A percentile compares a stretch with the other conserved stretches of the same genome.
Evolutionary conservation across 2,113 vertebrate genomes (phyloP).

Genomic region (Xenus cinereus): DNA sequence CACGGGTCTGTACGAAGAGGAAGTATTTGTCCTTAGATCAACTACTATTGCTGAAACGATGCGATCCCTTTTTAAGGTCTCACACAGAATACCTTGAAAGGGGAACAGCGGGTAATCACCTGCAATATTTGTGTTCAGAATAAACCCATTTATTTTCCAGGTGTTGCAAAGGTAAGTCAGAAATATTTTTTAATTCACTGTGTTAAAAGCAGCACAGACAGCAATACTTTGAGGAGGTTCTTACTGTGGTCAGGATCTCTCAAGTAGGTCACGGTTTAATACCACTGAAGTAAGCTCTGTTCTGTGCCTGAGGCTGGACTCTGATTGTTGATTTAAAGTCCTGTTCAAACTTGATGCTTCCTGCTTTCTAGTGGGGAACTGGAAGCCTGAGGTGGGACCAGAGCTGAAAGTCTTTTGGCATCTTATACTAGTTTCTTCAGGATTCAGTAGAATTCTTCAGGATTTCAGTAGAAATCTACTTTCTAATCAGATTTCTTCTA

Average conservation of each 20-base stretch:
- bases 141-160: neutral
- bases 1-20: neutral
- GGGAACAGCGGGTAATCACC: neutral
- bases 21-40: neutral
- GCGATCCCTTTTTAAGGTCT: neutral
- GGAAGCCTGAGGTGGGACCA: neutral
- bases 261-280: constrained; percentile 5
- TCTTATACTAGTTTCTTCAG: neutral
- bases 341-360: neutral
- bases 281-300: neutral
- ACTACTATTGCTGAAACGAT: neutral
- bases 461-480: neutral
- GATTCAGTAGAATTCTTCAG: neutral
- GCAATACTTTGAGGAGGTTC: neutral
- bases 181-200: neutral
- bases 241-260: neutral
- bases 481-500: neutral
- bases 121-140: neutral
- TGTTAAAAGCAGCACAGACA: neutral
- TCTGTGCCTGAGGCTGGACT: neutral
- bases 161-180: neutral
- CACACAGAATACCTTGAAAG: neutral
- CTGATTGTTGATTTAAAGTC: neutral
- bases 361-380: neutral
- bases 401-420: neutral